phyloP scores from a whole-genome alignment of 2,113 vertebrate species.

The Takifugu flavidus region DNA sequence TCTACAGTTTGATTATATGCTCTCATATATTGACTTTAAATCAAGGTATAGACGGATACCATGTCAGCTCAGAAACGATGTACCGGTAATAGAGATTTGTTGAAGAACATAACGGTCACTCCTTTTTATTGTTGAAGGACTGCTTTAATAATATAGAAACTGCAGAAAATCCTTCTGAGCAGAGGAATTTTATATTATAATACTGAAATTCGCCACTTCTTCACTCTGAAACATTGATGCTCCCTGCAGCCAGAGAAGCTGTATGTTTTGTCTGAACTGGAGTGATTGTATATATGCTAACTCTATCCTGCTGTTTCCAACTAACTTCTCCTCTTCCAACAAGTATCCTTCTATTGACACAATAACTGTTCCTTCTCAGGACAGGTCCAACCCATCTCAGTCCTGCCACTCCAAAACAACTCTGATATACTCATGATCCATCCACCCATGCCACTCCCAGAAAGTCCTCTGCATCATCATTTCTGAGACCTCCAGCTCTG shows the following conservation, averaged over 20 bases:
- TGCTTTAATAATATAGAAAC: constrained; percentile 1
- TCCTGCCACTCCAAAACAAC: no score
- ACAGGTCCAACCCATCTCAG: no score
- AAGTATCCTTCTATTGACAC: no score
- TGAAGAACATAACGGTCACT: constrained; percentile 8
- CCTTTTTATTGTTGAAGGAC: constrained; percentile 8
- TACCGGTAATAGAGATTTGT: constrained; percentile 15
- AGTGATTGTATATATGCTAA: constrained; percentile 8
- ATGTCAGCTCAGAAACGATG: constrained; percentile 33
- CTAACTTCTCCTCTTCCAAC: no score
- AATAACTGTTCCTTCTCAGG: no score
- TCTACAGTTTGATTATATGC: constrained; percentile 33
- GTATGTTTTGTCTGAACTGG: constrained; percentile 10
- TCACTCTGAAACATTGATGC: constrained; percentile 45
- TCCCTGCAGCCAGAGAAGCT: constrained; percentile 6
- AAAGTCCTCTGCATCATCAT: no score
- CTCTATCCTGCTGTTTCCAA: not conserved
- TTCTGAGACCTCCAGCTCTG: no score
- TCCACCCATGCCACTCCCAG: no score
- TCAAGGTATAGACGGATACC: constrained; percentile 16
- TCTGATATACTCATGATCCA: no score
- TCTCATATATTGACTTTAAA: constrained; percentile 48
- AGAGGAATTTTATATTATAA: constrained; percentile 8
- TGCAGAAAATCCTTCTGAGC: not conserved
- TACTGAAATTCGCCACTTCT: constrained; percentile 24